Conservation (phyloP, 2,888 invertebrate species). For the Escarpia spicata region DNA sequence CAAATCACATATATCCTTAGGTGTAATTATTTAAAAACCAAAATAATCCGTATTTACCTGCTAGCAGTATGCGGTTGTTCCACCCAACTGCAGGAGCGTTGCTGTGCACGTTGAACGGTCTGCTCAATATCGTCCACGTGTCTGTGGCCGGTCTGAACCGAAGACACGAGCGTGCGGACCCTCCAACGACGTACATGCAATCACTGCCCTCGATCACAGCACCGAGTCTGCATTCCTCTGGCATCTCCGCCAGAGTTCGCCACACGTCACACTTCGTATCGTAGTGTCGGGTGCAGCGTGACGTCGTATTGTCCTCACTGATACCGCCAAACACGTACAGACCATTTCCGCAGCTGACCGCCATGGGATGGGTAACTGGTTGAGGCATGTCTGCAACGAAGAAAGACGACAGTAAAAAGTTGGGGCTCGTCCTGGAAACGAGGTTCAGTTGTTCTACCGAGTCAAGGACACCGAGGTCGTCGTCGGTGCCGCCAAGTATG, state of each 20-base stretch:
- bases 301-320: constrained; percentile 32
- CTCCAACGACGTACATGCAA: constrained; percentile 36
- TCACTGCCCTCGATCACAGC: constrained; percentile 33
- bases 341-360: constrained; percentile 28
- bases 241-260: constrained; percentile 34
- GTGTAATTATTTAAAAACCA: too few species aligned
- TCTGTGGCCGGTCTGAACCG: constrained; percentile 18
- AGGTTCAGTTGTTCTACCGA: constrained; percentile 29
- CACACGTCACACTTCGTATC: constrained; percentile 36
- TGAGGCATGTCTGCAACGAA: constrained; percentile 28
- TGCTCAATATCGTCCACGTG: too few species aligned
- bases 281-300: constrained; percentile 26
- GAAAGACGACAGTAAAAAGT: too few species aligned
- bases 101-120: too few species aligned
- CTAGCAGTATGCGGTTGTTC: background rate
- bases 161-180: constrained; percentile 34
- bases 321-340: constrained; percentile 39
- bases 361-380: constrained; percentile 36
- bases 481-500: constrained; percentile 38
- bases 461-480: constrained; percentile 29
- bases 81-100: too few species aligned
- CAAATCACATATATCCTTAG: too few species aligned
- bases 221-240: constrained; percentile 36
- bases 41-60: background rate
- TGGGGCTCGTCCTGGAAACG: background rate